Evolutionary conservation across 2,888 invertebrate genomes (phyloP), one percentile per base, ranked within the genome.

Genomic region (Cerastis rubricosa): DNA sequence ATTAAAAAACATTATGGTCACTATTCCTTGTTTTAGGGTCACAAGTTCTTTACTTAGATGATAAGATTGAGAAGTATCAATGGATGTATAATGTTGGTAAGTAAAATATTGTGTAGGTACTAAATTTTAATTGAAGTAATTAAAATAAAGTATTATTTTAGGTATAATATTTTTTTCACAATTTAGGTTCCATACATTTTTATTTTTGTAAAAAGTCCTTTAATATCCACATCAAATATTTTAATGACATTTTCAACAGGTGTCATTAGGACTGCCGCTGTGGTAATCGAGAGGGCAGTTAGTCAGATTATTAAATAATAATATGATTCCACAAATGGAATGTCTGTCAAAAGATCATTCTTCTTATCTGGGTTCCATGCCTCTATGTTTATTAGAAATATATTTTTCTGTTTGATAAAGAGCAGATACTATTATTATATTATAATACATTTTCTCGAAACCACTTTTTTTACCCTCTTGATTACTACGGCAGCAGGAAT

Each of bases 41-140:
- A 1, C 82, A 88, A 59, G 83, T 80, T 8, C 64, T 91, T 14
- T 71, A 81, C 65, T 67, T 89, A 2, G 88, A 88, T n/a, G 87
- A 91, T 76, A 88, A 88, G 45, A 88, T 88, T n/a, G 88, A 92
- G 76, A 88, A 88, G 47, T 64, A 85, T 11, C 83, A 88, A 71
- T 92, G 90, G 91, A 68, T 84, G 14, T 65, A 81, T 1, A 69
- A 57, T 65, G 45, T 89, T 49, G 92, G 93, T 93, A 59, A 92
- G 93, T 89, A 14, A 45, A 51, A 54, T 17, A 19, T 35, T 63
- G 12, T 63, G 12, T n/a, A n/a, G n/a, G n/a, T 40, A 19, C 29
- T 6, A 25, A 25, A 25, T 57, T 57, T 25, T 57, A 57, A 25
- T 25, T 57, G 4, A 17, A 19, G 8, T 29, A 29, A 49, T 19